These are phyloP conservation scores for Acrobasis consociella DNA, from an alignment of 2,888 invertebrate genomes.

Conservation along the genomic window DNA sequence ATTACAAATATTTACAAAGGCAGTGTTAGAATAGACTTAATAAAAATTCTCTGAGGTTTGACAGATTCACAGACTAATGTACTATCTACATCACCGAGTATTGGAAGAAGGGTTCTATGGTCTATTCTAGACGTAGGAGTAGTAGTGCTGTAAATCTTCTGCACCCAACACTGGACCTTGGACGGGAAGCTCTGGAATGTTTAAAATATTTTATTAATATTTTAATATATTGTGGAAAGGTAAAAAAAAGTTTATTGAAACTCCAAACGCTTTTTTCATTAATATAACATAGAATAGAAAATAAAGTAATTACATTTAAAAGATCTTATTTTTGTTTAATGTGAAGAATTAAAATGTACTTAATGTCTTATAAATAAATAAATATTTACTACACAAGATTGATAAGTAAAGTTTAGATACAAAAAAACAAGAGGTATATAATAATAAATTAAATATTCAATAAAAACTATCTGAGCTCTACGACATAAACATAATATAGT, in stretches of 20 bases:
- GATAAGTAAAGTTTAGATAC: neutral
- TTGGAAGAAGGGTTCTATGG: conserved; percentile 26
- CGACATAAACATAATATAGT: too few relatives aligned
- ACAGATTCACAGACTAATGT: conserved; percentile 18
- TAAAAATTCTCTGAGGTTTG: neutral
- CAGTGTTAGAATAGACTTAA: neutral
- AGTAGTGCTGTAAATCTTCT: conserved; percentile 70
- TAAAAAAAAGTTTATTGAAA: too few relatives aligned
- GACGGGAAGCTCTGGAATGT: conserved; percentile 65
- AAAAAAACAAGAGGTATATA: neutral
- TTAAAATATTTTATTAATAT: conserved; percentile 25
- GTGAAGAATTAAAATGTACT: too few relatives aligned
- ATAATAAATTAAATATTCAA: neutral
- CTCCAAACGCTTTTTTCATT: too few relatives aligned
- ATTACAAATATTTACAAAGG: neutral
- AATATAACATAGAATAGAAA: too few relatives aligned
- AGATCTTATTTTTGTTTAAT: too few relatives aligned
- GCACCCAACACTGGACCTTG: conserved; percentile 57
- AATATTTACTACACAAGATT: neutral
- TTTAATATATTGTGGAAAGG: neutral
- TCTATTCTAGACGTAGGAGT: conserved; percentile 40
- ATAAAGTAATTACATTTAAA: too few relatives aligned
- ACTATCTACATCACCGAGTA: conserved; percentile 35
- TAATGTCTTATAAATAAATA: too few relatives aligned
- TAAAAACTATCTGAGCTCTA: too few relatives aligned